A percentile compares a stretch with the other conserved stretches of the same genome.
These are phyloP conservation scores for Andrena flavipes DNA, from an alignment of 2,888 invertebrate genomes.

Conservation along the genomic window DNA sequence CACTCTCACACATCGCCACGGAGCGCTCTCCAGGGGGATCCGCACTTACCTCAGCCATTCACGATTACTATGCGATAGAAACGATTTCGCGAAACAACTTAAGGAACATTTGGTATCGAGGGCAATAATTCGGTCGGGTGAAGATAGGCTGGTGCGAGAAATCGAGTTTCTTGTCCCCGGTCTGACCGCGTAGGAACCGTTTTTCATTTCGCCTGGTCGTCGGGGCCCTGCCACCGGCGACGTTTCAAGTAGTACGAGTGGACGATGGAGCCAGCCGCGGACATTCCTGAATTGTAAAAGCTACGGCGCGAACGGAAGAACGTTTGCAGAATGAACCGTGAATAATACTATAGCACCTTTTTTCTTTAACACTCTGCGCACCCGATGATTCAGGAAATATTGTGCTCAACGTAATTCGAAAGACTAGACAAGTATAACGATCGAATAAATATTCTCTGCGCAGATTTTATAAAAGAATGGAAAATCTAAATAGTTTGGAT, in stretches of 20 bases:
- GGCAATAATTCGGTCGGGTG: slow-evolving; percentile 66
- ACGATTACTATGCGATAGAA: slow-evolving; percentile 64
- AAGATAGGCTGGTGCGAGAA: slow-evolving; percentile 58
- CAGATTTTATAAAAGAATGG: not conserved
- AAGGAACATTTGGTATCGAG: slow-evolving; percentile 75
- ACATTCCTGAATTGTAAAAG: no score
- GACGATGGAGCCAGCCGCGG: no score
- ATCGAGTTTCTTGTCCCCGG: slow-evolving; percentile 28
- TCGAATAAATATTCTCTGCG: not conserved
- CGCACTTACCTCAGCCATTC: slow-evolving; percentile 44
- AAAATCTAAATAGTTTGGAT: no score
- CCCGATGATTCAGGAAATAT: not conserved
- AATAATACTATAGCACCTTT: not conserved
- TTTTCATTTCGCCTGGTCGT: not conserved
- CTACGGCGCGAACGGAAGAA: no score
- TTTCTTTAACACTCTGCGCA: not conserved
- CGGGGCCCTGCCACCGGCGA: no score
- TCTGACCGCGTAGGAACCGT: slow-evolving; percentile 51
- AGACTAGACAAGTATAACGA: no score
- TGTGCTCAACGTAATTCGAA: not conserved
- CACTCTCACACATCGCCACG: slow-evolving; percentile 35
- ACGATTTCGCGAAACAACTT: slow-evolving; percentile 65
- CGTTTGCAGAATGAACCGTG: not conserved
- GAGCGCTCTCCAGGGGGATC: slow-evolving; percentile 29
- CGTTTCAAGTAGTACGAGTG: no score